Conservation (phyloP, 1,140 invertebrate genomes). For the Caenorhabditis tropicalis region DNA sequence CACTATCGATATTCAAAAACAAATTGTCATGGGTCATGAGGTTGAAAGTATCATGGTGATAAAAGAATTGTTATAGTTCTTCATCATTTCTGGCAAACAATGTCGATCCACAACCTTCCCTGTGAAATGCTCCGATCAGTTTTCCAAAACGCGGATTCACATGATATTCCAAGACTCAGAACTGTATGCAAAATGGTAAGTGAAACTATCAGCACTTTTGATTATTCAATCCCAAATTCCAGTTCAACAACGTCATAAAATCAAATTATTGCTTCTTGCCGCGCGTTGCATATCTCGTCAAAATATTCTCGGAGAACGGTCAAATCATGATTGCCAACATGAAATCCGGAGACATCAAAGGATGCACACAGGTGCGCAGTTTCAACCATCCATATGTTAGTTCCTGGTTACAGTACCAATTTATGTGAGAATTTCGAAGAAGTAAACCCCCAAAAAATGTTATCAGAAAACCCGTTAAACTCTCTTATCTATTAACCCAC, state of each 20-base stretch:
- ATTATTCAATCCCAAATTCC: not conserved
- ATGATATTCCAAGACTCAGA: not conserved
- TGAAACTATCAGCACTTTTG: not conserved
- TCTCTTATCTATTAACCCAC: slow-evolving; percentile 12
- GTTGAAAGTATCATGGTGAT: not conserved
- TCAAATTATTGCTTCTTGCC: not conserved
- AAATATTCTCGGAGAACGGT: slow-evolving; percentile 5
- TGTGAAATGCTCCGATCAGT: slow-evolving; percentile 19
- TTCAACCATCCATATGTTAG: slow-evolving; percentile 39
- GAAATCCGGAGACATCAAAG: slow-evolving; percentile 24
- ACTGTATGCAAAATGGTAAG: not conserved
- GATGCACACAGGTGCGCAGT: slow-evolving; percentile 40
- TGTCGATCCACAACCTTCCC: slow-evolving; percentile 1
- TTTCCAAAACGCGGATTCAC: not conserved
- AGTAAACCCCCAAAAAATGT: not conserved
- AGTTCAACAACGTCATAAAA: slow-evolving; percentile 32
- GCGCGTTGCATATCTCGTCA: not conserved
- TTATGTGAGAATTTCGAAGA: not conserved
- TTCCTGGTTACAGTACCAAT: not conserved
- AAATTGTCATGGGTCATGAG: not conserved
- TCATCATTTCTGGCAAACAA: not conserved
- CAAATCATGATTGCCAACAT: slow-evolving; percentile 24
- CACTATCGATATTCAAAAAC: not conserved
- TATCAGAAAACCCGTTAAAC: not conserved
- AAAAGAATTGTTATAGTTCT: not conserved